phyloP scores from a whole-genome alignment of 1,140 invertebrate genomes.

The Archivesica marissinica region DNA sequence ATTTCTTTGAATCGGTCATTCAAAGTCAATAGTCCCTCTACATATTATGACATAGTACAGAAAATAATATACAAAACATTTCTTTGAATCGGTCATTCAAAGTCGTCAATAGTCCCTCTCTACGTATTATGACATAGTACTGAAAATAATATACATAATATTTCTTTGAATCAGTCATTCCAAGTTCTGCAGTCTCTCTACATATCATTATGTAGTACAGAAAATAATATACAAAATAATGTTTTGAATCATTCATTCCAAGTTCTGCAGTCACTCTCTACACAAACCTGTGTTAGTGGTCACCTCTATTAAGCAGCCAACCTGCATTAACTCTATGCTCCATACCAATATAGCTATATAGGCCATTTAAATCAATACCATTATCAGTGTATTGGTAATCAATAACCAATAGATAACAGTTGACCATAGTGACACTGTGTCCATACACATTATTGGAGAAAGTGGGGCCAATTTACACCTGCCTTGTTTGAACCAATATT shows the following conservation, averaged over 20 bases:
- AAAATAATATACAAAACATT: conserved; percentile 57
- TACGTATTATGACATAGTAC: conserved; percentile 90
- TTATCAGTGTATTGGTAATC: too few relatives aligned
- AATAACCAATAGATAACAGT: too few relatives aligned
- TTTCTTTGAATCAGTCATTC: neutral
- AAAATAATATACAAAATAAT: conserved; percentile 56
- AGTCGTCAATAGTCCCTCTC: conserved; percentile 81
- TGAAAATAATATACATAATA: conserved; percentile 79
- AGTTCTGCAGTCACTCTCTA: conserved; percentile 85
- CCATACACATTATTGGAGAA: too few relatives aligned
- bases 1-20: neutral
- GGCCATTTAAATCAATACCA: too few relatives aligned
- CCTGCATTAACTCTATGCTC: too few relatives aligned
- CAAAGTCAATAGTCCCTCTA: conserved; percentile 84
- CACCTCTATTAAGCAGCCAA: too few relatives aligned
- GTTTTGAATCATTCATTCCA: neutral
- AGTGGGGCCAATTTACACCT: too few relatives aligned
- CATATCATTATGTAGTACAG: conserved; percentile 90
- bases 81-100: neutral
- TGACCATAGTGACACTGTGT: too few relatives aligned
- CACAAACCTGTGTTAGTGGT: too few relatives aligned
- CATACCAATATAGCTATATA: too few relatives aligned
- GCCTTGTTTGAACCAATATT: too few relatives aligned
- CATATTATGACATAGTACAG: conserved; percentile 90
- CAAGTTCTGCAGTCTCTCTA: conserved; percentile 85